Percentiles rank a stretch among this genome's conserved stretches.
phyloP scores from a whole-genome alignment of 2,888 invertebrate genomes.

The Drosophila nr. perissopoda region DNA sequence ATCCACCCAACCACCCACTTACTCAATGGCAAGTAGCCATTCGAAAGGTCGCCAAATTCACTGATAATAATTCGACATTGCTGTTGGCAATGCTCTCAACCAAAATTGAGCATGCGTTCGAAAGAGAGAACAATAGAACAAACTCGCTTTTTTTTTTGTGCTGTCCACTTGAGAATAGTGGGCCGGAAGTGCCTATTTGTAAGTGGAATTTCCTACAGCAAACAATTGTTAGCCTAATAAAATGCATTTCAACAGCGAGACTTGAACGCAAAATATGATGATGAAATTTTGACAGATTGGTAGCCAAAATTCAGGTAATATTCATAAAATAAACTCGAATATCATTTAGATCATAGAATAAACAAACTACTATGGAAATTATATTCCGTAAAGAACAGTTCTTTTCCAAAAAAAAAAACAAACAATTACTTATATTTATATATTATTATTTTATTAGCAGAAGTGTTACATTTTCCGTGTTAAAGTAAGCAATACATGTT shows the following conservation, averaged over 20 bases:
- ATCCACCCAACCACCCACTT: conserved; percentile 22
- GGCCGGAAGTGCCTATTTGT: conserved; percentile 60
- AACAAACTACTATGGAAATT: neutral
- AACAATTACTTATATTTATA: neutral
- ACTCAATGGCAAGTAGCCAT: conserved; percentile 19
- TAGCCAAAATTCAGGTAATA: neutral
- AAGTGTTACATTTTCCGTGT: neutral
- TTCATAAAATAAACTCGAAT: neutral
- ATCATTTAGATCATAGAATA: neutral
- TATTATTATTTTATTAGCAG: too few species aligned
- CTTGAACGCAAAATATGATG: neutral
- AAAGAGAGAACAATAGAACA: conserved; percentile 23
- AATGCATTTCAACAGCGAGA: conserved; percentile 12
- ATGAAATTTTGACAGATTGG: neutral
- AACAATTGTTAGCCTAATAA: conserved; percentile 40
- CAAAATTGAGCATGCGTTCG: conserved; percentile 19
- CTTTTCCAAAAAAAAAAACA: neutral
- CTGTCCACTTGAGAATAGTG: conserved; percentile 29
- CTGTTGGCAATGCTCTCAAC: conserved; percentile 66
- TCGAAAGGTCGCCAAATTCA: conserved; percentile 73
- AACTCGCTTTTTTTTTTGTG: conserved; percentile 1
- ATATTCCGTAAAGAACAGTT: neutral
- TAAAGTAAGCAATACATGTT: too few species aligned
- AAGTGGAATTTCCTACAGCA: conserved; percentile 58
- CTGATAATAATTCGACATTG: conserved; percentile 66